Percentiles rank a stretch among this genome's conserved stretches.
phyloP scores from a whole-genome alignment of 2,797 vertebrate genomes.

The Phaenicophaeus curvirostris region DNA sequence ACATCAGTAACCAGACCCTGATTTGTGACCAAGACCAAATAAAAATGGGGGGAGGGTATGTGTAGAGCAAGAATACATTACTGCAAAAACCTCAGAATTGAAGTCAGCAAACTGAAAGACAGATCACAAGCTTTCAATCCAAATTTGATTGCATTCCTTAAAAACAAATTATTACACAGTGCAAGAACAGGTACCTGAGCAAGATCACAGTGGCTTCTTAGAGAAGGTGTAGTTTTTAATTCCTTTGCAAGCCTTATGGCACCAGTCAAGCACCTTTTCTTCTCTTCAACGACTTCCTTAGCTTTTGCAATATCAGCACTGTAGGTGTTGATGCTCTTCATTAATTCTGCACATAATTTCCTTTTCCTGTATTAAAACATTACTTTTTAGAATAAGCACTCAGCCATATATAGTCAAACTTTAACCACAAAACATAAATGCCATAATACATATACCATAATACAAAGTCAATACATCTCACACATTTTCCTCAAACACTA shows the following conservation, averaged over 20 bases:
- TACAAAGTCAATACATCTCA: not conserved
- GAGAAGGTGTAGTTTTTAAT: slow-evolving; percentile 53
- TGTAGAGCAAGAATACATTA: not conserved
- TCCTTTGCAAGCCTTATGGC: slow-evolving; percentile 70
- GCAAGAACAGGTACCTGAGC: slow-evolving; percentile 65
- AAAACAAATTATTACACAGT: not conserved
- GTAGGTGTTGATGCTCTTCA: slow-evolving; percentile 50
- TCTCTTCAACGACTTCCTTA: slow-evolving; percentile 71
- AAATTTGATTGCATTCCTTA: not conserved
- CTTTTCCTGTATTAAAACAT: slow-evolving; percentile 71
- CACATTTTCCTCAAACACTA: not conserved
- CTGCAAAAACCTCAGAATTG: not conserved
- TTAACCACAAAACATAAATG: not conserved
- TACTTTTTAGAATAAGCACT: not conserved
- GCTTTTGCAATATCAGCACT: slow-evolving; percentile 51
- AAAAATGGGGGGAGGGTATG: not conserved
- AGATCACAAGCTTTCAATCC: not conserved
- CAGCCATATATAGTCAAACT: not conserved
- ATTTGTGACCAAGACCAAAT: not conserved
- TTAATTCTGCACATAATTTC: slow-evolving; percentile 63
- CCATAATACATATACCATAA: not conserved
- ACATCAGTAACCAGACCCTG: not conserved
- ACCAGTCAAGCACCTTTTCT: slow-evolving; percentile 64
- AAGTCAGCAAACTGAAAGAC: not conserved
- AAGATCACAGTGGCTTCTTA: slow-evolving; percentile 54